Base-by-base conservation (phyloP, 2,888 invertebrate species). In the Drymonia ruficornis region DNA sequence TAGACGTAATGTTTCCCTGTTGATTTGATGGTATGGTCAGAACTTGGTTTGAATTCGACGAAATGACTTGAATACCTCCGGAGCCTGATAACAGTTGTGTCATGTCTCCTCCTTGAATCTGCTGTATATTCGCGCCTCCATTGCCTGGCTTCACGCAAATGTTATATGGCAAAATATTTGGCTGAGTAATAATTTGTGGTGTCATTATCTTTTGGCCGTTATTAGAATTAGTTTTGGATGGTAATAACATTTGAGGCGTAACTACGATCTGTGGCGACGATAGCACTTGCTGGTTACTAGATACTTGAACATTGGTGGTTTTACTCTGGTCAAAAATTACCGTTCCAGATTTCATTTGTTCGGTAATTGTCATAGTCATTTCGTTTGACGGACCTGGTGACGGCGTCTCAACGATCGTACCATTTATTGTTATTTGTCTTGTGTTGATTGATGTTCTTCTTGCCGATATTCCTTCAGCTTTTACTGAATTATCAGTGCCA, bases 251-350 rank as follows among this genome's bases (percentile, higher is more conserved):
- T 65, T 93, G 93, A 16, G 93, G 93, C 1, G 93, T 92, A 9
- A 93, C 93, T 28, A 93, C 92, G 50, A 93, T 91, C 76, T 93
- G 93, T 12, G 93, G 92, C 28, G 93, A 91, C 2, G 92, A 91
- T 53, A 93, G 58, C 11, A 92, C 76, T 78, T 91, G 91, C 70
- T 89, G 90, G 70, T 88, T 89, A 40, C 86, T 76, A 28, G 92
- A 87, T n/a, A 91, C 91, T 75, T 91, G 91, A 11, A 89, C 85
- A 63, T 91, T 93, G 2, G 89, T 86, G 7, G 87, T 83, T 71
- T 92, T 92, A 60, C 86, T 88, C 67, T 92, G 92, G 68, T 92
- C 92, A 56, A 91, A 91, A 64, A 92, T 91, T 1, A 92, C 84
- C 28, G 91, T 91, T 12, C 91, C 91, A 1, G 92, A 84, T 67